Evolutionary conservation across 2,797 vertebrate genomes (phyloP).

Genomic region (Phalanger gymnotis): DNA sequence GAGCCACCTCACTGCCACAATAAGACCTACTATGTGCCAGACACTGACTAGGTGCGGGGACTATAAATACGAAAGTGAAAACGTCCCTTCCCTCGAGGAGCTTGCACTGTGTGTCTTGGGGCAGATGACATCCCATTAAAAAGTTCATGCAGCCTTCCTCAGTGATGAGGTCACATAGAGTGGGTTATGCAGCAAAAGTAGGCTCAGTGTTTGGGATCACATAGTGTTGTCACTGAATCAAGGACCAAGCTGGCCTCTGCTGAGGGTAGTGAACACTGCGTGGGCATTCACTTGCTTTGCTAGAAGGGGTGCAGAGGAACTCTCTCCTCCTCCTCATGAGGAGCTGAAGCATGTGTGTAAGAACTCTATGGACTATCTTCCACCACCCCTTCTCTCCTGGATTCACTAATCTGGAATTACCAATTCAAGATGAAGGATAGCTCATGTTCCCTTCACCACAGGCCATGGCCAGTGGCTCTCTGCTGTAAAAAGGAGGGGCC

Average conservation of each 20-base stretch:
- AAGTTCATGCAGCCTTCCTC: neutral
- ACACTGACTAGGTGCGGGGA: neutral
- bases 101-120: neutral
- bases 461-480: neutral
- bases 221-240: slow-evolving; percentile 8
- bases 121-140: neutral
- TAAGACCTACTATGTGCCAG: neutral
- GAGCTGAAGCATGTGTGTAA: neutral
- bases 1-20: neutral
- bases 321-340: neutral
- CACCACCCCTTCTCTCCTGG: neutral
- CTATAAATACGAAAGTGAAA: neutral
- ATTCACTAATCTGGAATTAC: neutral
- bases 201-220: slow-evolving; percentile 21
- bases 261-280: neutral
- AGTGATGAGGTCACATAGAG: slow-evolving; percentile 5
- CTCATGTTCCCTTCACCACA: neutral
- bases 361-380: neutral
- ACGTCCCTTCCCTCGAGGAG: neutral
- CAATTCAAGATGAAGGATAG: neutral
- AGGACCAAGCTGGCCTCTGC: neutral
- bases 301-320: neutral
- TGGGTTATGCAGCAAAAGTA: neutral
- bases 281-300: neutral
- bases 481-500: neutral